These are phyloP conservation scores for Coranthus polyacanthus DNA, from an alignment of 2,797 vertebrate genomes.

Conservation along the genomic window DNA sequence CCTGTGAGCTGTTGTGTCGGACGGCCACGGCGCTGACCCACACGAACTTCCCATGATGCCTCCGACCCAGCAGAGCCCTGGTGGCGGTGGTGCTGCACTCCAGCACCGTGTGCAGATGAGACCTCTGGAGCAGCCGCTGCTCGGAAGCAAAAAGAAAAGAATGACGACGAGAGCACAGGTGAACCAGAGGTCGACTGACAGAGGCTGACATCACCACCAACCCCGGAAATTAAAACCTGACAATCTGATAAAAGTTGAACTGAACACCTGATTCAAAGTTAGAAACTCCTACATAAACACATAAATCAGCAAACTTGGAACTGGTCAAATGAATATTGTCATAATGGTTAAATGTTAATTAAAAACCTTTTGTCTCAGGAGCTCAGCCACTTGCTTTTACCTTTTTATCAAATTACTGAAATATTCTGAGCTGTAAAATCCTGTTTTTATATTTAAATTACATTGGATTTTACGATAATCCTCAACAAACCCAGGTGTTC, in stretches of 20 bases:
- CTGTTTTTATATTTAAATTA: neutral
- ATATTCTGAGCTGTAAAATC: neutral
- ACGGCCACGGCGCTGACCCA: constrained; percentile 74
- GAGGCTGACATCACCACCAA: no score
- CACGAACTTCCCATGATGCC: constrained; percentile 69
- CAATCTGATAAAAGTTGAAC: no score
- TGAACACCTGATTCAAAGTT: no score
- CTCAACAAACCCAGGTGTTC: neutral
- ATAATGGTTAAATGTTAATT: no score
- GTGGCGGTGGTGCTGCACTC: constrained; percentile 39
- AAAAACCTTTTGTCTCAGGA: neutral
- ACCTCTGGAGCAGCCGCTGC: constrained; percentile 73
- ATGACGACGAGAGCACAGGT: neutral
- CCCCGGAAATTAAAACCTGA: no score
- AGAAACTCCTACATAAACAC: no score
- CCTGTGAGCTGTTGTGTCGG: constrained; percentile 84
- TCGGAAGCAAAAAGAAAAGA: neutral
- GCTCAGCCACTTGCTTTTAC: no score
- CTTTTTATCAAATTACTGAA: neutral
- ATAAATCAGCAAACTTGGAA: no score
- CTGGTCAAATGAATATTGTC: no score
- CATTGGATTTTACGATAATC: neutral
- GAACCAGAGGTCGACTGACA: neutral
- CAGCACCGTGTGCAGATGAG: constrained; percentile 74
- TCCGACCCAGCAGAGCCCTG: constrained; percentile 63